Conservation (phyloP, 2,797 vertebrate genomes). For the Bufotes viridis region DNA sequence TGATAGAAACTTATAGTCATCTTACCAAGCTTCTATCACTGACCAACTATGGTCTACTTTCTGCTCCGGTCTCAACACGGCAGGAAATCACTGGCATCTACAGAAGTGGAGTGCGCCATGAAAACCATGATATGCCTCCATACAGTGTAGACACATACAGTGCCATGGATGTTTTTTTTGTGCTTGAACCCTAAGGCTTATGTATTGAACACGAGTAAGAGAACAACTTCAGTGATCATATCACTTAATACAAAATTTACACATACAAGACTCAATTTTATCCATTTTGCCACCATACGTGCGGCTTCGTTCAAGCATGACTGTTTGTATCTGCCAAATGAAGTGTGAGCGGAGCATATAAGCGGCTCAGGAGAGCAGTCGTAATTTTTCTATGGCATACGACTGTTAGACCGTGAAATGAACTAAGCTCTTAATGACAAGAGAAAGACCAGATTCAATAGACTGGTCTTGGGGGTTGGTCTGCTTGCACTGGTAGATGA, state of each 20-base stretch:
- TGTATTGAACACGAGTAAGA: no score
- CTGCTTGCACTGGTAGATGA: background rate
- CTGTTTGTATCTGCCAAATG: background rate
- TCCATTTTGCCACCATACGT: background rate
- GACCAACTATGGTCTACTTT: no score
- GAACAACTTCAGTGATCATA: background rate
- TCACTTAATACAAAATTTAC: background rate
- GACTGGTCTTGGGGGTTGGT: background rate
- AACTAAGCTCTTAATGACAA: constrained; percentile 1
- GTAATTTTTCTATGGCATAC: background rate
- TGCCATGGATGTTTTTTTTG: background rate
- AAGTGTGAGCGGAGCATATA: background rate
- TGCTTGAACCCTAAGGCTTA: no score
- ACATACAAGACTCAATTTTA: background rate
- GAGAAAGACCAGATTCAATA: background rate
- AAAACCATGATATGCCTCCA: background rate
- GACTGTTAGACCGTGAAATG: constrained; percentile 10
- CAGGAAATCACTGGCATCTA: background rate
- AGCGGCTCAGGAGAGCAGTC: background rate
- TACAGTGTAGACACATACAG: background rate
- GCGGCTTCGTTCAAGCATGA: background rate
- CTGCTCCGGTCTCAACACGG: background rate
- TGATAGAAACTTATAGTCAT: no score
- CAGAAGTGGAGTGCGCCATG: background rate
- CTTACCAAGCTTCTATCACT: no score